Base-by-base conservation (phyloP, 92 coral and sea anemone genomes). In the Nematostella vectensis region DNA sequence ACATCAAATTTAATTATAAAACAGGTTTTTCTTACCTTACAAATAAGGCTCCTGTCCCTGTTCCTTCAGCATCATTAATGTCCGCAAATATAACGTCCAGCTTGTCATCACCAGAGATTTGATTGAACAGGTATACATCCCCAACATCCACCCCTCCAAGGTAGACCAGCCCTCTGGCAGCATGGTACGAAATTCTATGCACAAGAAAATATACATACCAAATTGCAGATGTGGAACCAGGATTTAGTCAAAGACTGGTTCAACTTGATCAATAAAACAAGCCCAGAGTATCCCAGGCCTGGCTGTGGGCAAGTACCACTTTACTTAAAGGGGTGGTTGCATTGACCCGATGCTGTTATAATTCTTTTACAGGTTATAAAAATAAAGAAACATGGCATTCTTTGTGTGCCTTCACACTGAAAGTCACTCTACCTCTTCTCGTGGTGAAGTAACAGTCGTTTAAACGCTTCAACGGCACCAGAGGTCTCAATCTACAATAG, bases 351-450 rank as follows among this genome's bases (percentile, higher is more conserved):
- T n/a, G n/a, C n/a, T n/a, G n/a, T n/a, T n/a, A n/a, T n/a, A n/a
- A n/a, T n/a, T n/a, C n/a, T n/a, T n/a, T n/a, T n/a, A n/a, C n/a
- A n/a, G n/a, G n/a, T n/a, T n/a, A n/a, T n/a, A n/a, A n/a, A n/a
- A n/a, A n/a, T n/a, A n/a, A n/a, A n/a, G n/a, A n/a, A n/a, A n/a
- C n/a, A n/a, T n/a, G n/a, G n/a, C n/a, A n/a, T n/a, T n/a, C n/a
- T n/a, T n/a, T n/a, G n/a, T n/a, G n/a, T n/a, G n/a, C n/a, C n/a
- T n/a, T n/a, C n/a, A n/a, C n/a, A n/a, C n/a, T n/a, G n/a, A n/a
- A n/a, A n/a, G n/a, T n/a, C n/a, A n/a, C n/a, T n/a, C n/a, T n/a
- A 85, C 96, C 95, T 72, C 18, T 78, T 60, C 63, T 85, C 89
- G 22, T 51, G 67, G 49, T 79, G 80, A 55, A 38, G 68, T 8